phyloP scores from a whole-genome alignment of 2,113 vertebrate species.

The Brachyhypopomus occidentalis region DNA sequence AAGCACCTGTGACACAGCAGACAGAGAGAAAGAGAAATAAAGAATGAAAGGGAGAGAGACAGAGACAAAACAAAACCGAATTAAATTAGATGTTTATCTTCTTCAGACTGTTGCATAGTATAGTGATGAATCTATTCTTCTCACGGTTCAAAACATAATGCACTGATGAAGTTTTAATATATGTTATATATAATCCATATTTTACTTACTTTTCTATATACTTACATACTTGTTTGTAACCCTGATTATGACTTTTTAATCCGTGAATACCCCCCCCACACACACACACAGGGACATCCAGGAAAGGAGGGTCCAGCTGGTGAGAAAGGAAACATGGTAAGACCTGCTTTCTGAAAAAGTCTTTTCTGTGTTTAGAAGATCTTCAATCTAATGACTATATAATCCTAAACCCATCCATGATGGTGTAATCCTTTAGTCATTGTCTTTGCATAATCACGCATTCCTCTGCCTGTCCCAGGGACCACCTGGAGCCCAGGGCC shows the following conservation, averaged over 20 bases:
- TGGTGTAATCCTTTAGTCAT: neutral
- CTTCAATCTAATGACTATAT: neutral
- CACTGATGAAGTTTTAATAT: too few relatives aligned
- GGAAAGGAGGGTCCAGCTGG: conserved; percentile 94
- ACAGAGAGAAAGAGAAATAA: neutral
- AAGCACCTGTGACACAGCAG: neutral
- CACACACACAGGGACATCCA: conserved; percentile 86
- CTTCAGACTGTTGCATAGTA: too few relatives aligned
- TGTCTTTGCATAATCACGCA: neutral
- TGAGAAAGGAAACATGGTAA: conserved; percentile 91
- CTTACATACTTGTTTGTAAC: conserved; percentile 52
- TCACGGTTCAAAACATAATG: too few relatives aligned
- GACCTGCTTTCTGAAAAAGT: conserved; percentile 2
- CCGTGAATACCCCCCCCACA: conserved; percentile 57
- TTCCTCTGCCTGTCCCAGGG: conserved; percentile 73
- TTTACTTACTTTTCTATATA: too few relatives aligned
- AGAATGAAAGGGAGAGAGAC: conserved; percentile 20
- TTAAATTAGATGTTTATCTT: too few relatives aligned
- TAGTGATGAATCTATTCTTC: too few relatives aligned
- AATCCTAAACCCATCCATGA: neutral
- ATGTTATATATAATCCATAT: too few relatives aligned
- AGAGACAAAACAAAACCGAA: neutral
- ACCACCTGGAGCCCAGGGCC: conserved; percentile 91
- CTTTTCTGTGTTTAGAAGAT: neutral
- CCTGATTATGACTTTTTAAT: conserved; percentile 56